Base-by-base conservation (phyloP, 2,888 invertebrate genomes). In the Sisyra terminalis region DNA sequence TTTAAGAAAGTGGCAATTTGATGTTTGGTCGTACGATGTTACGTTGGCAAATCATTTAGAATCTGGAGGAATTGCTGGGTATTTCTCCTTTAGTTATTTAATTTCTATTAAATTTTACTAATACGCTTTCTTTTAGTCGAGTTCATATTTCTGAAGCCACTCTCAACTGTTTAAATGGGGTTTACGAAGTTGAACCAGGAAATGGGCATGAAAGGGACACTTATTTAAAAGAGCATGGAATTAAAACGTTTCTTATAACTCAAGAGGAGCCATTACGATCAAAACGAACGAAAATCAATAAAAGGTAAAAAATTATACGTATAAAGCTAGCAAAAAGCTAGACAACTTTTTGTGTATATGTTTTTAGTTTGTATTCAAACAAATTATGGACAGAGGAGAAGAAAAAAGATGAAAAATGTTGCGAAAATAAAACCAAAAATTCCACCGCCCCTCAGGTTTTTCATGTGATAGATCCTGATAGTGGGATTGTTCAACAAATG, bases 31-130 rank as follows among this genome's bases (percentile, higher is more conserved):
- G 2, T 81, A 87, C 57, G 96, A 97, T 65, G 96, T 97, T 53
- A 89, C 89, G 11, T 69, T 96, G 48, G 96, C 96, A 39, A 96
- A 96, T 67, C 86, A 86, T 58, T 86, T 97, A 80, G 97, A 97
- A 68, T 88, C 92, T 46, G 93, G 93, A 2, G 97, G 97, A 17
- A 69, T 93, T 50, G 93, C 96, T 1, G 96, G 94, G 94, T 94
- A 70, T n/a, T n/a, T n/a, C n/a, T n/a, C n/a, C n/a, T n/a, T n/a
- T n/a, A n/a, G n/a, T n/a, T n/a, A n/a, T 36, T 24, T 29, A 36
- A 43, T 14, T 42, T 39, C 11, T 30, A 18, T 31, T 32, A 34
- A 41, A 10, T 4, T 24, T n/a, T 14, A 43, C 34, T 7, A n/a
- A n/a, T n/a, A n/a, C n/a, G n/a, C n/a, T 5, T 24, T 24, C 7